These are phyloP conservation scores for Paramisgurnus dabryanus DNA, from an alignment of 2,113 vertebrate genomes.

Conservation along the genomic window DNA sequence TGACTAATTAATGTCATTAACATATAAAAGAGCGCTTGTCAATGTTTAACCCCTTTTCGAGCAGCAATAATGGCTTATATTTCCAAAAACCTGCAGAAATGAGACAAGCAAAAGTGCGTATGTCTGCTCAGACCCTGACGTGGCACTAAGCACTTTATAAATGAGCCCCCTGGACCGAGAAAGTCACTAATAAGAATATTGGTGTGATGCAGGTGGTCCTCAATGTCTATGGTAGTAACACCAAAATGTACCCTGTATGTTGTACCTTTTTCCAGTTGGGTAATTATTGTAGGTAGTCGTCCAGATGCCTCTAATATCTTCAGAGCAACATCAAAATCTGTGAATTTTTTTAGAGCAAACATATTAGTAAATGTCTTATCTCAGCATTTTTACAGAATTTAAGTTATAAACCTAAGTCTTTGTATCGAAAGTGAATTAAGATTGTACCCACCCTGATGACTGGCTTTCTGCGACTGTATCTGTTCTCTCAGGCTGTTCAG, in stretches of 20 bases:
- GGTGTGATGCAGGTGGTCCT: too few species aligned
- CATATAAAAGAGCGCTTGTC: too few species aligned
- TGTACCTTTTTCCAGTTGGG: constrained; percentile 65
- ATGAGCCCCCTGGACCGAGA: too few species aligned
- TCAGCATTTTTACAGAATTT: neutral
- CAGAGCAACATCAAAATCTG: constrained; percentile 68
- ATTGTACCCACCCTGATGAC: constrained; percentile 64
- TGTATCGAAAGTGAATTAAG: neutral
- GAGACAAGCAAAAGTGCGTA: too few species aligned
- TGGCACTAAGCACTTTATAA: too few species aligned
- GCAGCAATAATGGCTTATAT: too few species aligned
- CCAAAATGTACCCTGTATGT: neutral
- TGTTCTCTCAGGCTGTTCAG: constrained; percentile 61
- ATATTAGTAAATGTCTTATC: neutral
- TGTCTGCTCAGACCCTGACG: too few species aligned
- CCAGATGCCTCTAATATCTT: constrained; percentile 67
- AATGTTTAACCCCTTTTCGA: too few species aligned
- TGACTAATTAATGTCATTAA: too few species aligned
- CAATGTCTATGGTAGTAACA: neutral
- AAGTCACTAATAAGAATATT: neutral
- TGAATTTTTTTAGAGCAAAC: neutral
- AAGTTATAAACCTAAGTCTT: neutral
- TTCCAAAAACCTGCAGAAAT: too few species aligned
- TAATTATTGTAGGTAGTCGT: constrained; percentile 58
- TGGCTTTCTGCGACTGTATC: constrained; percentile 65